phyloP scores from a whole-genome alignment of 2,797 vertebrate genomes.

The Glossophaga mutica region DNA sequence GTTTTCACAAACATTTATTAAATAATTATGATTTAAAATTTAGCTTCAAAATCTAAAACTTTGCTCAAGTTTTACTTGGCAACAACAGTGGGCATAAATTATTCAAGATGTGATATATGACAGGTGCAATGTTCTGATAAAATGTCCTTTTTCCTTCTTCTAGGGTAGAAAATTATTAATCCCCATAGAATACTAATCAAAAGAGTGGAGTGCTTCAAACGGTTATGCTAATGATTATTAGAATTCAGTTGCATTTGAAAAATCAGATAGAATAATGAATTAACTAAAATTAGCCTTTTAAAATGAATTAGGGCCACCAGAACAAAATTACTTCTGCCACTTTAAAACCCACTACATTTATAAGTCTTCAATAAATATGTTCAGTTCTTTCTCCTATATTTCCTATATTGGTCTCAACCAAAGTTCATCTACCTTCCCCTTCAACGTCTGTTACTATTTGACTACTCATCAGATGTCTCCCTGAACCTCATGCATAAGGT shows the following conservation, averaged over 20 bases:
- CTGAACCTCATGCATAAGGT: neutral
- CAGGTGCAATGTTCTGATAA: slow-evolving; percentile 62
- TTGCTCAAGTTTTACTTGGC: slow-evolving; percentile 60
- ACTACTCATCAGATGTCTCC: slow-evolving; percentile 56
- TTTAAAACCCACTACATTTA: slow-evolving; percentile 36
- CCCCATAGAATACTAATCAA: slow-evolving; percentile 32
- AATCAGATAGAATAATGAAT: slow-evolving; percentile 42
- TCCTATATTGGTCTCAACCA: slow-evolving; percentile 23
- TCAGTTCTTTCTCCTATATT: slow-evolving; percentile 15
- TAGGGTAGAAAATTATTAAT: slow-evolving; percentile 49
- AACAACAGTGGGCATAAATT: slow-evolving; percentile 51
- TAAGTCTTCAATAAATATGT: slow-evolving; percentile 36
- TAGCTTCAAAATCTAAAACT: slow-evolving; percentile 65
- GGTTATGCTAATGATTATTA: slow-evolving; percentile 40
- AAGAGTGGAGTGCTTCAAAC: slow-evolving; percentile 10
- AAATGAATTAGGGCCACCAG: slow-evolving; percentile 29
- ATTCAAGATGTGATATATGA: slow-evolving; percentile 59
- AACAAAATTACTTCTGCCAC: slow-evolving; percentile 46
- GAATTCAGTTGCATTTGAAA: slow-evolving; percentile 49
- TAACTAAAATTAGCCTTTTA: slow-evolving; percentile 45
- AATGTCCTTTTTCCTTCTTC: slow-evolving; percentile 55
- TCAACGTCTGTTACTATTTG: slow-evolving; percentile 59
- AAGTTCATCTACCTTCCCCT: slow-evolving; percentile 43
- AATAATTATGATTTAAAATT: slow-evolving; percentile 56
- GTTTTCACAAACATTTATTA: slow-evolving; percentile 69